Evolutionary conservation across 1,140 invertebrate species (phyloP), one percentile per base, ranked within the genome.

Genomic region (Protaetia brevitarsis): DNA sequence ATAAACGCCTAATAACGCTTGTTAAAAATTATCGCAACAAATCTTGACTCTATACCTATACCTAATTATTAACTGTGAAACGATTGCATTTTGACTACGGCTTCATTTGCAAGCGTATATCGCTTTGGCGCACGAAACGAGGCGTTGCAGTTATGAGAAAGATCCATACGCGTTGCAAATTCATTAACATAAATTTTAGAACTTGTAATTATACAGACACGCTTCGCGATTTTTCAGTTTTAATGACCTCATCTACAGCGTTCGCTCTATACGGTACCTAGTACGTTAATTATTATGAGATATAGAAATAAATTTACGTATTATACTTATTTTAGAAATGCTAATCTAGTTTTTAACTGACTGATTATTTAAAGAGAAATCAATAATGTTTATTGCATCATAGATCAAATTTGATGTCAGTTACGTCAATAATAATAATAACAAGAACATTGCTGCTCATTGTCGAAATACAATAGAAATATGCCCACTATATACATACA

Each of bases 181-280:
- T n/a, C 41, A 51, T 51, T 51, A 51, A 2, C 41, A 51, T 51
- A n/a, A n/a, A 51, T 51, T 23, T 51, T 23, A 51, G 41, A 51
- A 51, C 26, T 23, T 16, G 41, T 51, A 51, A 19, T 1, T 23
- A 45, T 13, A 51, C 13, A 5, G 1, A 10, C 16, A 7, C 2
- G 41, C 26, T 51, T n/a, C 26, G 26, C n/a, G 2, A 51, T 51
- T 51, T 51, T 51, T 16, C 41, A 6, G 19, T 23, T 51, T 51
- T 51, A 51, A 21, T 51, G 19, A 21, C 2, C 6, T 51, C 23
- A 10, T 23, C 26, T n/a, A n/a, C n/a, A 19, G 19, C 41, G 16
- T 51, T 6, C 13, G 41, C 6, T 51, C 26, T 51, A 51, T 23
- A 51, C 19, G n/a, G n/a, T n/a, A n/a, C n/a, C n/a, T n/a, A n/a